Evolutionary conservation across 2,113 vertebrate species (phyloP).

Genomic region (Platycercus adscitus): DNA sequence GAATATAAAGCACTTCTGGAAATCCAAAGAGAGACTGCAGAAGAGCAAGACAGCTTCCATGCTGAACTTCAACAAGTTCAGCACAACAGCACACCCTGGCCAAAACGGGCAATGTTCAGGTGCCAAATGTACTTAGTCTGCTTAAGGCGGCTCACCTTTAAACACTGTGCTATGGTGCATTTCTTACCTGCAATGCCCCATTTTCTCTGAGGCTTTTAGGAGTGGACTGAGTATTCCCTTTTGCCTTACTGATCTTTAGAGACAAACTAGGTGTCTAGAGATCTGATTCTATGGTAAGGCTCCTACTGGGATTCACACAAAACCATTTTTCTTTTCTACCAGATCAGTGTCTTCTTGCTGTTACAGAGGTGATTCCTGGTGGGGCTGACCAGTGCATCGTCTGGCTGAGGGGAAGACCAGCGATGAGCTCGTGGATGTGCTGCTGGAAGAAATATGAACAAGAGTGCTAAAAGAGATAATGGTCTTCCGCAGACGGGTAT

Average conservation of each 20-base stretch:
- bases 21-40: slow-evolving; percentile 67
- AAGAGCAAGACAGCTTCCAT: slow-evolving; percentile 54
- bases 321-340: not conserved
- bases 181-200: not conserved
- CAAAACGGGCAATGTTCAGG: slow-evolving; percentile 72
- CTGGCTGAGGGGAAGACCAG: slow-evolving; percentile 75
- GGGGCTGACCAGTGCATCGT: slow-evolving; percentile 52
- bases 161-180: not conserved
- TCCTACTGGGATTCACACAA: not conserved
- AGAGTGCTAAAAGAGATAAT: not conserved
- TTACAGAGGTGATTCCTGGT: slow-evolving; percentile 68
- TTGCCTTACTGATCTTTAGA: not conserved
- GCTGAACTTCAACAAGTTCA: slow-evolving; percentile 61
- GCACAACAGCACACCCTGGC: slow-evolving; percentile 57
- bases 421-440: slow-evolving; percentile 71
- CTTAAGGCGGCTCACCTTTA: not conserved
- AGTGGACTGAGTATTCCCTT: not conserved
- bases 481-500: slow-evolving; percentile 71
- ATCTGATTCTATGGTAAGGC: not conserved
- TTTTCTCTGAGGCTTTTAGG: not conserved
- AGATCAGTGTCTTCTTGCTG: not conserved
- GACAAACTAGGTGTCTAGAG: not conserved
- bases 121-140: not conserved
- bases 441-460: slow-evolving; percentile 75
- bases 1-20: slow-evolving; percentile 80